Evolutionary conservation across 1,140 invertebrate species (phyloP).

Genomic region (Heliconius himera): DNA sequence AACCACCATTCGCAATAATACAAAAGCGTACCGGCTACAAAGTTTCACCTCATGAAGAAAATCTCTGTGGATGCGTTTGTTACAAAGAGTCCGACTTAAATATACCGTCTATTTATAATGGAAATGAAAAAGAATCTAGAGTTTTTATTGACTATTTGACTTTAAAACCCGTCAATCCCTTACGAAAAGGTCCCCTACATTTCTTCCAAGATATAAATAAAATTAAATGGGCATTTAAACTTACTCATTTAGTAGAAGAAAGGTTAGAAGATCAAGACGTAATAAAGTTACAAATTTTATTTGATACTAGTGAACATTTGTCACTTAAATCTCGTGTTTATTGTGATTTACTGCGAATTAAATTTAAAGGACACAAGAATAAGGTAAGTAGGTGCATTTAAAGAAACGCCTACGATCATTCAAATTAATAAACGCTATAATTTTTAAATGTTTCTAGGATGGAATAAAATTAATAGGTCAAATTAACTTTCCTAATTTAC

Average conservation of each 20-base stretch:
- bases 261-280: slow-evolving; percentile 68
- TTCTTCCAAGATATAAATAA: slow-evolving; percentile 75
- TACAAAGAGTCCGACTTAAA: slow-evolving; percentile 67
- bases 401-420: neutral
- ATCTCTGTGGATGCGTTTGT: slow-evolving; percentile 65
- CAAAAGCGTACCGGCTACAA: slow-evolving; percentile 64
- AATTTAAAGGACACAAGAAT: slow-evolving; percentile 74
- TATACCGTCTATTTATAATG: slow-evolving; percentile 51
- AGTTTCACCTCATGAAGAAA: slow-evolving; percentile 55
- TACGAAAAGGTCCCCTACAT: slow-evolving; percentile 56
- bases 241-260: slow-evolving; percentile 62
- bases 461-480: slow-evolving; percentile 66
- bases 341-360: slow-evolving; percentile 65
- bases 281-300: slow-evolving; percentile 73
- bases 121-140: slow-evolving; percentile 51
- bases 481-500: slow-evolving; percentile 72
- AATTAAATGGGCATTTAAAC: slow-evolving; percentile 69
- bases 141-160: slow-evolving; percentile 69
- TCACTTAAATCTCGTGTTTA: slow-evolving; percentile 67
- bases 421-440: neutral
- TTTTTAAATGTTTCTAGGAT: slow-evolving; percentile 57
- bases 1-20: slow-evolving; percentile 70
- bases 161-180: slow-evolving; percentile 57
- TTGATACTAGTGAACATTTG: slow-evolving; percentile 70
- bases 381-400: slow-evolving; percentile 49